Percentiles rank a stretch among this genome's conserved stretches.
phyloP scores from a whole-genome alignment of 2,888 invertebrate genomes.

The Diadegma fenestrale region DNA sequence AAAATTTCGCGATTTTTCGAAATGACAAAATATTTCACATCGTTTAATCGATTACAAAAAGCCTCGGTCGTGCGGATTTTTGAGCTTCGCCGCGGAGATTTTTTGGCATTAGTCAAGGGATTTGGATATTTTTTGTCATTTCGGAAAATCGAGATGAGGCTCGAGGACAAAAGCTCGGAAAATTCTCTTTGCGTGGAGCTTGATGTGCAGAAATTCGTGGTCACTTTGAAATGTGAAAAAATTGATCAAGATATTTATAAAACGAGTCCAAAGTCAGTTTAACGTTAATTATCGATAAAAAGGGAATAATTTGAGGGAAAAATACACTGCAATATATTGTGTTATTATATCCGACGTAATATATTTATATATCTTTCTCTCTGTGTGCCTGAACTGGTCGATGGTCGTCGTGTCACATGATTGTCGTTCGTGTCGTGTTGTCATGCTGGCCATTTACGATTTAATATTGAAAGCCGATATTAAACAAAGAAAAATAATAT shows the following conservation, averaged over 20 bases:
- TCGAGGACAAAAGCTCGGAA: background rate
- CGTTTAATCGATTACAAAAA: too few species aligned
- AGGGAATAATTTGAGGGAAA: conserved; percentile 40
- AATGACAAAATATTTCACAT: too few species aligned
- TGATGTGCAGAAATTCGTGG: conserved; percentile 33
- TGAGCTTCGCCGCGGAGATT: too few species aligned
- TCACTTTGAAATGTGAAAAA: conserved; percentile 25
- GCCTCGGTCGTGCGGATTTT: too few species aligned
- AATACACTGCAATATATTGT: conserved; percentile 62
- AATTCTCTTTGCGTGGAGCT: background rate
- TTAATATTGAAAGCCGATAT: conserved; percentile 29
- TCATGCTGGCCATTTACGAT: conserved; percentile 84
- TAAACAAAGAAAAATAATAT: background rate
- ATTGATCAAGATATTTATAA: background rate
- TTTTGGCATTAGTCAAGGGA: too few species aligned
- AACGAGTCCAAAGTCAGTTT: conserved; percentile 3
- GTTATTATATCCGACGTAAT: conserved; percentile 68
- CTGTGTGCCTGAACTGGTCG: conserved; percentile 85
- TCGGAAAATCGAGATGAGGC: too few species aligned
- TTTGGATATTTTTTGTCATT: background rate
- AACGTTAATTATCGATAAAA: conserved; percentile 43
- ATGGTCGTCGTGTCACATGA: conserved; percentile 85
- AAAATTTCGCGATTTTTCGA: too few species aligned
- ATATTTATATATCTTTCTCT: conserved; percentile 80
- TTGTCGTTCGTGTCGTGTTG: conserved; percentile 85